phyloP scores from a whole-genome alignment of 2,113 vertebrate genomes.

The Cyanistes caeruleus region DNA sequence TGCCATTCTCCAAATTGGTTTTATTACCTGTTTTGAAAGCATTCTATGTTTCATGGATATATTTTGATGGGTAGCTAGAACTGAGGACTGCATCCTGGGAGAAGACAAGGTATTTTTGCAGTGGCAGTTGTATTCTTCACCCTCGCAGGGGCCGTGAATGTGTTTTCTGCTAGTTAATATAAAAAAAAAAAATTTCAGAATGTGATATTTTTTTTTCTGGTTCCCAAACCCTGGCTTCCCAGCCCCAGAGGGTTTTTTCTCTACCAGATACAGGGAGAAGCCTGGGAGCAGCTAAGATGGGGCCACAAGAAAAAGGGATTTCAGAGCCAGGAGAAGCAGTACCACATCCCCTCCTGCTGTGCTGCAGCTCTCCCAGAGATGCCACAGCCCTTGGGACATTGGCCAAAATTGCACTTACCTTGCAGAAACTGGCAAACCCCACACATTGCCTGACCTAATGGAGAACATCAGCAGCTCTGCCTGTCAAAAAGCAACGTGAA shows the following conservation, averaged over 20 bases:
- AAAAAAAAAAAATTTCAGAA: not conserved
- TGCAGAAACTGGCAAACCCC: conserved; percentile 1
- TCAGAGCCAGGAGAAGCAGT: not conserved
- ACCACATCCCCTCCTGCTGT: not conserved
- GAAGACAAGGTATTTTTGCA: not conserved
- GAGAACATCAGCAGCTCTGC: not conserved
- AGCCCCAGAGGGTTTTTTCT: not conserved
- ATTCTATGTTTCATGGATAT: not conserved
- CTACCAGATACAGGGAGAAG: not conserved
- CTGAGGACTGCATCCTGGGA: not conserved
- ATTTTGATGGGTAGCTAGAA: not conserved
- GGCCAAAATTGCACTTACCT: conserved; percentile 57
- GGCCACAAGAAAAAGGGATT: not conserved
- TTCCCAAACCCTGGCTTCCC: not conserved
- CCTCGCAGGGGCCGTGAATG: not conserved
- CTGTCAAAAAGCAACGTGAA: not conserved
- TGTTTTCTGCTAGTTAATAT: not conserved
- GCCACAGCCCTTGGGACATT: not conserved
- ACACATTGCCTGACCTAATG: not conserved
- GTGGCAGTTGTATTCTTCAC: not conserved
- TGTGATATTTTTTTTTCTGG: not conserved
- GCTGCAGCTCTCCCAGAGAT: not conserved
- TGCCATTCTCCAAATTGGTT: not conserved
- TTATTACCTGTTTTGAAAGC: not conserved
- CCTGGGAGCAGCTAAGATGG: not conserved